These are phyloP conservation scores for Hippasteria phrygiana DNA, from an alignment of 53 echinoderm and acorn worm species.

Conservation along the genomic window DNA sequence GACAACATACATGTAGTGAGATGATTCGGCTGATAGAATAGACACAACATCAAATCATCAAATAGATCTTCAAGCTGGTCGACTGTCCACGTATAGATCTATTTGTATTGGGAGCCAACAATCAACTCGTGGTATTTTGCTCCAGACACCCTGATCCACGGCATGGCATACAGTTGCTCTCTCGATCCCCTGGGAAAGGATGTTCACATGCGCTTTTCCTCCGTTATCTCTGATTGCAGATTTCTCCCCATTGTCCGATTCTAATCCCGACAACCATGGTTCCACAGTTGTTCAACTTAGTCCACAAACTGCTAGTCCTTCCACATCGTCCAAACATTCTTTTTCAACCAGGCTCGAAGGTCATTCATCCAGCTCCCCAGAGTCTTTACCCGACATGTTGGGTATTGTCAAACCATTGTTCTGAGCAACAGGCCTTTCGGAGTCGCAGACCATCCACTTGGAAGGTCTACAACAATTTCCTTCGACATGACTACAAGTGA, in stretches of 20 bases:
- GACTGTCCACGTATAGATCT: neutral
- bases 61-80: conserved; percentile 7
- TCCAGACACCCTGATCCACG: neutral
- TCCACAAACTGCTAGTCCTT: neutral
- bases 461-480: conserved; percentile 13
- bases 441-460: neutral
- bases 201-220: conserved; percentile 47
- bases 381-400: conserved; percentile 40
- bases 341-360: neutral
- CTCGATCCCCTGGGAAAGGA: neutral
- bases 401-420: neutral
- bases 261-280: conserved; percentile 40
- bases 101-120: conserved; percentile 14
- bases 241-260: conserved; percentile 16
- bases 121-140: conserved; percentile 41
- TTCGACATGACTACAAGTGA: neutral
- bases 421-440: conserved; percentile 27
- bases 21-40: conserved; percentile 31
- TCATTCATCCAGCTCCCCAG: conserved; percentile 12
- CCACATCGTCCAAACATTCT: conserved; percentile 30
- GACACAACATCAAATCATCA: neutral
- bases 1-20: conserved; percentile 44
- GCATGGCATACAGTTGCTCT: conserved; percentile 49
- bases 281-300: neutral
- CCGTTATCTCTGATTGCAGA: conserved; percentile 43